Conservation (phyloP, 2,797 vertebrate species). For the Pygocentrus nattereri region DNA sequence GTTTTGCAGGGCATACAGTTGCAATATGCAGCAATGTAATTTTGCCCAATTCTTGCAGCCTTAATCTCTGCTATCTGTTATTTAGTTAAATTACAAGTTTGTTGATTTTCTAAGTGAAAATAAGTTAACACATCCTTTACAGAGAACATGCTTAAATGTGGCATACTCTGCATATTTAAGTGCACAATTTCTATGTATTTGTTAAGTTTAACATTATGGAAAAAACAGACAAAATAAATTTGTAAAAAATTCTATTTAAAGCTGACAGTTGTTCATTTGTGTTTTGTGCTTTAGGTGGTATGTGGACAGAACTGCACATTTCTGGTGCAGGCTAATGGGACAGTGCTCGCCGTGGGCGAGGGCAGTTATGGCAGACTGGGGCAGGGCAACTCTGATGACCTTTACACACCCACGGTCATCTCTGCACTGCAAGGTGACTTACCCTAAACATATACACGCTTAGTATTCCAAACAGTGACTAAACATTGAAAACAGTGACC, state of each 20-base stretch:
- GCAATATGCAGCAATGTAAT: neutral
- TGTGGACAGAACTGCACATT: constrained; percentile 88
- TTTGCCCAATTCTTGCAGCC: no score
- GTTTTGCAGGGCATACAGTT: no score
- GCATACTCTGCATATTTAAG: no score
- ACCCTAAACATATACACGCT: constrained; percentile 12
- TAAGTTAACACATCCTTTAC: no score
- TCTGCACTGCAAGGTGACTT: constrained; percentile 82
- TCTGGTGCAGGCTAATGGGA: constrained; percentile 82
- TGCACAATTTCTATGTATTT: no score
- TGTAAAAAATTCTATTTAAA: no score
- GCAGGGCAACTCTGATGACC: constrained; percentile 85
- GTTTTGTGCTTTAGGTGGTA: constrained; percentile 73
- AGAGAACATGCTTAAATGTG: no score
- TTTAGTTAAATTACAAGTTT: no score
- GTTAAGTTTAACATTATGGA: no score
- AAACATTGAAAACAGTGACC: neutral
- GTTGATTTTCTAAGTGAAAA: no score
- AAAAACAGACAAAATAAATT: no score
- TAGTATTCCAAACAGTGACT: neutral
- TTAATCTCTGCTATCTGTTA: no score
- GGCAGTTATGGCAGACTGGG: constrained; percentile 85
- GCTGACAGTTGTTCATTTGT: neutral
- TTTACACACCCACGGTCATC: constrained; percentile 82
- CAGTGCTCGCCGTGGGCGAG: constrained; percentile 83